These are phyloP conservation scores for Anseranas semipalmata DNA, from an alignment of 2,113 vertebrate species.

Conservation along the genomic window DNA sequence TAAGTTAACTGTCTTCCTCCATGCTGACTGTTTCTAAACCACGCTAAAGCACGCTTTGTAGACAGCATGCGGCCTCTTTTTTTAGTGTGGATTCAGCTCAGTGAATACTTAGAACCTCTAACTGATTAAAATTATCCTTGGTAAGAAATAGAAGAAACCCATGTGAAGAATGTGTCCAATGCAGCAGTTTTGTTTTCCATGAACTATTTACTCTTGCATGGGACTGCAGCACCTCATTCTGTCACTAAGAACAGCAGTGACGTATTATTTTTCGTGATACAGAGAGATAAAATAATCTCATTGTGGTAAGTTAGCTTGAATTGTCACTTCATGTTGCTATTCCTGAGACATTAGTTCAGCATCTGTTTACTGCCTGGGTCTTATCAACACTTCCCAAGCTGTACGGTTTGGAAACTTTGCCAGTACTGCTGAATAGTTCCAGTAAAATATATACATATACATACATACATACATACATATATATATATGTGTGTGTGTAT, in stretches of 20 bases:
- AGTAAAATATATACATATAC: not conserved
- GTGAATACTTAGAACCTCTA: not conserved
- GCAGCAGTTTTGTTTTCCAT: not conserved
- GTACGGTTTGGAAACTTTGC: conserved; percentile 16
- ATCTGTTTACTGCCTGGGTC: conserved; percentile 25
- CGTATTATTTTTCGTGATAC: not conserved
- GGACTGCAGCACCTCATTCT: conserved; percentile 38
- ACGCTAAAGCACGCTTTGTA: not conserved
- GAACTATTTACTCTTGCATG: not conserved
- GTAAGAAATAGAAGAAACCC: not conserved
- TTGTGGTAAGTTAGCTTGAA: conserved; percentile 8
- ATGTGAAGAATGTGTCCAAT: not conserved
- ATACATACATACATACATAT: too few relatives aligned
- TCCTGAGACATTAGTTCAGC: not conserved
- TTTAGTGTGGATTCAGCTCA: not conserved
- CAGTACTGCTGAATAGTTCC: not conserved
- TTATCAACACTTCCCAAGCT: conserved; percentile 30
- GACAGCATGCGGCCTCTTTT: not conserved
- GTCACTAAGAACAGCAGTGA: not conserved
- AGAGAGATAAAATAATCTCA: conserved; percentile 37
- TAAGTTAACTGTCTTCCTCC: not conserved
- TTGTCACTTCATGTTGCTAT: conserved; percentile 6
- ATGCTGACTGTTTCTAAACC: not conserved
- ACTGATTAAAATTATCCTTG: not conserved
- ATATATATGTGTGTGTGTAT: too few relatives aligned